Percentiles rank a stretch among this genome's conserved stretches.
phyloP scores from a whole-genome alignment of 2,797 vertebrate species.

The Pogoniulus pusillus region DNA sequence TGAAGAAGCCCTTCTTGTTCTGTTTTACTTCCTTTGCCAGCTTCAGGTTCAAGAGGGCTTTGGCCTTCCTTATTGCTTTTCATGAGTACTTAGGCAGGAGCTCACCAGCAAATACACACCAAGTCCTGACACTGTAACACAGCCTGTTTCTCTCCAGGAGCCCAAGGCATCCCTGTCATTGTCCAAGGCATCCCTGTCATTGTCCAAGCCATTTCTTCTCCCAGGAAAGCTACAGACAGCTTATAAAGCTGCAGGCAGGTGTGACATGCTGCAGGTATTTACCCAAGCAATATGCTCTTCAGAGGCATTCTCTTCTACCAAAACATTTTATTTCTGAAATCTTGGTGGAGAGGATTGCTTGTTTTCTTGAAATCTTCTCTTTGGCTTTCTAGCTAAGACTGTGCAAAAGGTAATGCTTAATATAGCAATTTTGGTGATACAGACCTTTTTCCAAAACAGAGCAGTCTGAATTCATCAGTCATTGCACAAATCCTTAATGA shows the following conservation, averaged over 20 bases:
- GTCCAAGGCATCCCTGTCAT: not conserved
- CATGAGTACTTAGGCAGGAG: not conserved
- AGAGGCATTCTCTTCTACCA: not conserved
- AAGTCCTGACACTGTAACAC: not conserved
- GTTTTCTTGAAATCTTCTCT: not conserved
- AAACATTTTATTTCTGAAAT: not conserved
- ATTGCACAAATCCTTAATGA: not conserved
- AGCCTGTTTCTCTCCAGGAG: not conserved
- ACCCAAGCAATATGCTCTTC: not conserved
- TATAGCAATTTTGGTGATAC: not conserved
- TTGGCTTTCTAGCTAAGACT: not conserved
- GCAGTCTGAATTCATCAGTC: not conserved
- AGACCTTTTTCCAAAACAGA: not conserved
- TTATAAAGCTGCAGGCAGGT: not conserved
- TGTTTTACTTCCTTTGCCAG: too few species aligned
- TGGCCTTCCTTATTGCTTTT: too few species aligned
- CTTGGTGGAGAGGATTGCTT: not conserved
- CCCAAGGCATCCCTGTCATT: not conserved
- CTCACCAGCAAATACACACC: not conserved
- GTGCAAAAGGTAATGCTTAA: not conserved
- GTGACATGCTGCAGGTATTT: not conserved
- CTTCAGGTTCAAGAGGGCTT: too few species aligned
- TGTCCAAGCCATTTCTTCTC: not conserved
- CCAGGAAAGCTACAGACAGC: not conserved
- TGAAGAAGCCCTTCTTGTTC: too few species aligned